Conservation (phyloP, 2,888 invertebrate genomes). For the Crioceris asparagi region DNA sequence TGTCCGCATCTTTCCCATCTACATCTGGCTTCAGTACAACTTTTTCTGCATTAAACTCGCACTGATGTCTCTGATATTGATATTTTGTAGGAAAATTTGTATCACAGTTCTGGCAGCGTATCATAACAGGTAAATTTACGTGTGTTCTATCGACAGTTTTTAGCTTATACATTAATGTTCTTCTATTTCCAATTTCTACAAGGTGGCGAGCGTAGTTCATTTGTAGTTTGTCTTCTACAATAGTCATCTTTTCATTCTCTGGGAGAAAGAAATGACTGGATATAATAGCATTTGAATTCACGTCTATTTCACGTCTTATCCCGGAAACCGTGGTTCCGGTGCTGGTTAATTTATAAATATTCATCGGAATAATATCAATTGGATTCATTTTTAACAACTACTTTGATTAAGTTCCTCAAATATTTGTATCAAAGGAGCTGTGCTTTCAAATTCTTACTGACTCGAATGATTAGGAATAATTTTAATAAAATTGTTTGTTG, state of each 20-base stretch:
- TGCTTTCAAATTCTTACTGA: conserved; percentile 17
- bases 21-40: conserved; percentile 27
- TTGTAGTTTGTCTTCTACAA: conserved; percentile 7
- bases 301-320: conserved; percentile 25
- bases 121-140: conserved; percentile 30
- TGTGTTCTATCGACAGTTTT: too few species aligned
- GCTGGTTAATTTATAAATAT: conserved; percentile 26
- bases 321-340: conserved; percentile 25
- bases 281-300: conserved; percentile 26
- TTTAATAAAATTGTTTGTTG: conserved; percentile 1
- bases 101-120: conserved; percentile 38
- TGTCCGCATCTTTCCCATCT: conserved; percentile 31
- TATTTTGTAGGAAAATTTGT: conserved; percentile 39
- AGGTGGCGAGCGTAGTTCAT: too few species aligned
- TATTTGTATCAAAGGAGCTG: conserved; percentile 30
- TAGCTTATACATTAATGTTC: too few species aligned
- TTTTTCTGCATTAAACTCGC: conserved; percentile 37
- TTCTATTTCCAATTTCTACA: too few species aligned
- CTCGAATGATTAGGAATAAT: not conserved
- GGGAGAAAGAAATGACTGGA: too few species aligned
- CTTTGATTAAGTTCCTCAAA: conserved; percentile 25
- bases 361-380: conserved; percentile 28
- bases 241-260: not conserved
- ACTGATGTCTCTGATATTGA: conserved; percentile 38
- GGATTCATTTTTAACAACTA: conserved; percentile 28